Evolutionary conservation across 2,888 invertebrate genomes (phyloP), one percentile per base, ranked within the genome.

Genomic region (Acleris cristana): DNA sequence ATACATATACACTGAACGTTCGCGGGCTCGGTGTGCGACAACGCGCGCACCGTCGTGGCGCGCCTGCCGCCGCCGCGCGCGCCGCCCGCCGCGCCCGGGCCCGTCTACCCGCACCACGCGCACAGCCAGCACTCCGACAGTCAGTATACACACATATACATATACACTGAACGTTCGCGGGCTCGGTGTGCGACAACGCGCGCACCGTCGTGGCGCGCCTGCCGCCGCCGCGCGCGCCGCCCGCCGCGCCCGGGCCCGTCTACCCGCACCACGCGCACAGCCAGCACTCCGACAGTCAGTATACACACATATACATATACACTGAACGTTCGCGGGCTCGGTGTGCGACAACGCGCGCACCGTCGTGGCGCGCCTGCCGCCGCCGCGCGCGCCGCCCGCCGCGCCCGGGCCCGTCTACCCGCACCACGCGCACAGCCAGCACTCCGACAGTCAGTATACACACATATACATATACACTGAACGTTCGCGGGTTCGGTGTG

Each of bases 61-160:
- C 88, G 88, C 73, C 85, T 79, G 76, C 89, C 90, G 57, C 84
- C 68, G 18, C 65, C 62, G 59, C 71, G 66, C 73, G 93, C 94
- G 30, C 86, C 95, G 19, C 93, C 56, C 30, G 93, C 94, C 70
- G 92, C 95, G 18, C 70, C 72, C 26, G 60, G 62, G 18, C 73
- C 72, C 70, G 59, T 71, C 72, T 66, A 74, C 72, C 72, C 57
- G 70, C 72, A 65, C 65, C 70, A 64, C 65, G 61, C 26, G 60
- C 71, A n/a, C 62, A n/a, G 55, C 70, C n/a, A n/a, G 59, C 71
- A 77, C 69, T 74, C 75, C 7, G 76, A 80, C 71, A 78, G 79
- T 79, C 8, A 67, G 76, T 75, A 52, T 21, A n/a, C 10, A n/a
- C 26, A 7, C 30, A 26, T 4, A n/a, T 18, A 19, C 18, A 12